Evolutionary conservation across 2,113 vertebrate genomes (phyloP).

Genomic region (Gorsachius goisagi): DNA sequence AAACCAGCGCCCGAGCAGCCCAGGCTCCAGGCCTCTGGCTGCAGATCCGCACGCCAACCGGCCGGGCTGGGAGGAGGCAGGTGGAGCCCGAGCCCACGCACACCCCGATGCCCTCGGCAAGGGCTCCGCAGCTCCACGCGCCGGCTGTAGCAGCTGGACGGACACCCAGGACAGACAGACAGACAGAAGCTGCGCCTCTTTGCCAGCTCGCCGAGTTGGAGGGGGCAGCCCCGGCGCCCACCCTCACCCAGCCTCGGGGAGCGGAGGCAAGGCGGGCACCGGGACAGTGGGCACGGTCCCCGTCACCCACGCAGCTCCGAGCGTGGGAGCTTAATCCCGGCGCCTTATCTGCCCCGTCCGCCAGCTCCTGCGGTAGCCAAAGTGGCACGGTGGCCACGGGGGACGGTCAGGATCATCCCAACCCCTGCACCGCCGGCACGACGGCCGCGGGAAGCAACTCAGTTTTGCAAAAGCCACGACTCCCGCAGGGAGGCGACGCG

Average conservation of each 20-base stretch:
- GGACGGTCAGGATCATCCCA: background rate
- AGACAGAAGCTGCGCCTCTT: background rate
- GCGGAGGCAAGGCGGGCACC: background rate
- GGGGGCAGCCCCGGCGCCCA: rapidly evolving
- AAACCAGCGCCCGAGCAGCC: background rate
- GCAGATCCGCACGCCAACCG: background rate
- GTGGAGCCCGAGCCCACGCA: background rate
- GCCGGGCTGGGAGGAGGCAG: background rate
- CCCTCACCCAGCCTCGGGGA: background rate
- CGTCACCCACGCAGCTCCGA: rapidly evolving
- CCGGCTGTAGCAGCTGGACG: background rate
- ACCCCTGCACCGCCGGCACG: rapidly evolving
- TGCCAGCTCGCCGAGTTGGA: background rate
- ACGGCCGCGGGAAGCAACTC: background rate
- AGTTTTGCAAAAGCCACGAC: background rate
- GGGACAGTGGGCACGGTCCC: rapidly evolving
- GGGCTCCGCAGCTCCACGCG: rapidly evolving
- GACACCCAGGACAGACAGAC: background rate
- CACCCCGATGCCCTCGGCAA: background rate
- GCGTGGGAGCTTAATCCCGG: rapidly evolving
- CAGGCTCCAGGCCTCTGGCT: background rate
- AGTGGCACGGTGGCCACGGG: background rate
- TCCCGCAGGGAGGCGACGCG: background rate
- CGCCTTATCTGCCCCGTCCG: background rate
- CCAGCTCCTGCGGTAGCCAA: background rate